Percentiles rank a stretch among this genome's conserved stretches.
phyloP scores from a whole-genome alignment of 1,140 invertebrate genomes.

The Oreohelix idahoensis region DNA sequence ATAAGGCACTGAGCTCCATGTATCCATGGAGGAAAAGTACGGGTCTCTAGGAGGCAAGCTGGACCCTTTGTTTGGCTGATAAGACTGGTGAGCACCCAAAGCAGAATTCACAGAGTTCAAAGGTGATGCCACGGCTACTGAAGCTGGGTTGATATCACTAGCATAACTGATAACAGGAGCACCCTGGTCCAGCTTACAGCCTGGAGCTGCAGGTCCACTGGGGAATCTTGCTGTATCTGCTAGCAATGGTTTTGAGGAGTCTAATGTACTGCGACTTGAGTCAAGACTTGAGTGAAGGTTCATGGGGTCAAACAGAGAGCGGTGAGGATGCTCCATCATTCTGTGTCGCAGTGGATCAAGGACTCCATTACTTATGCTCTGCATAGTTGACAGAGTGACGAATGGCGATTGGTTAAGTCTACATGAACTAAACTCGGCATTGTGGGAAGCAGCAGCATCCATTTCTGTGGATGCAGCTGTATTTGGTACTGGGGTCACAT shows the following conservation, averaged over 20 bases:
- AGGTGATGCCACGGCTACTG: conserved; percentile 16
- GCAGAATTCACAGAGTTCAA: conserved; percentile 20
- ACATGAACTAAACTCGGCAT: conserved; percentile 41
- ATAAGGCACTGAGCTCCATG: conserved; percentile 44
- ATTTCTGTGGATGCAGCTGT: conserved; percentile 2
- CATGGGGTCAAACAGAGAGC: conserved; percentile 31
- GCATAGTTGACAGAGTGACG: conserved; percentile 15
- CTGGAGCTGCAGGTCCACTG: background rate
- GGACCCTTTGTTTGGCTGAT: background rate
- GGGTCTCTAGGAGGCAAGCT: conserved; percentile 8
- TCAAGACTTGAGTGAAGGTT: conserved; percentile 4
- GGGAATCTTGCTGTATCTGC: conserved; percentile 4
- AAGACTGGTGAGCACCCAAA: conserved; percentile 16
- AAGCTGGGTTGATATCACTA: conserved; percentile 17
- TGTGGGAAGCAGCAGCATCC: background rate
- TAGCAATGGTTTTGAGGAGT: background rate
- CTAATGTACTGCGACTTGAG: background rate
- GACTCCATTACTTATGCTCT: conserved; percentile 22
- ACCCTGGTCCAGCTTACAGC: conserved; percentile 20
- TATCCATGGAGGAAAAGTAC: conserved; percentile 40
- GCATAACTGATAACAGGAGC: conserved; percentile 6
- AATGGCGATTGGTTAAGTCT: conserved; percentile 37
- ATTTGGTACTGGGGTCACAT: conserved; percentile 13
- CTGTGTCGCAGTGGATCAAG: conserved; percentile 35
- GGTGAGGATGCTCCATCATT: conserved; percentile 36